Evolutionary conservation across 2,797 vertebrate species (phyloP).

Genomic region (Chromobotia macracanthus): DNA sequence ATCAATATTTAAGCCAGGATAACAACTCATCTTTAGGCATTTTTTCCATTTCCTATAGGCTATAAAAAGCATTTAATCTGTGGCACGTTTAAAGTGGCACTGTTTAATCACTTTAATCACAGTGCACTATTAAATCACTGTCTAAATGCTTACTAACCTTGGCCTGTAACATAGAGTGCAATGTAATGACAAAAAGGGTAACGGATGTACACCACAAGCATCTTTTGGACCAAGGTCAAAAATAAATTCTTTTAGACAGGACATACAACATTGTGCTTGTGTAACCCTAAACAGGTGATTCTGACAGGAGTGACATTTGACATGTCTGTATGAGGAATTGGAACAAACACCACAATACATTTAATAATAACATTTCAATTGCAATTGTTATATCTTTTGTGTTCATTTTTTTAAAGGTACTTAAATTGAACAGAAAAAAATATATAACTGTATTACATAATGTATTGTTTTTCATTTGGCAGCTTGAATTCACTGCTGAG

Average conservation of each 20-base stretch:
- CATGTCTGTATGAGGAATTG: neutral
- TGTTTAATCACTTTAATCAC: no score
- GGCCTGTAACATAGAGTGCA: neutral
- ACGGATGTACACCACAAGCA: conserved; percentile 38
- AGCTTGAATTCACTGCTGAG: conserved; percentile 82
- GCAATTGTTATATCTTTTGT: neutral
- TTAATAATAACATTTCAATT: conserved; percentile 7
- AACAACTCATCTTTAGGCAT: neutral
- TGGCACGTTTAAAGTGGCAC: conserved; percentile 7
- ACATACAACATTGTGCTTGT: conserved; percentile 41
- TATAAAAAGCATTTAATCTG: neutral
- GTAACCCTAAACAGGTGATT: conserved; percentile 63
- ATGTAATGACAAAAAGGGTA: conserved; percentile 17
- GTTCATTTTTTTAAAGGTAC: neutral
- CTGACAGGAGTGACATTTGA: conserved; percentile 4
- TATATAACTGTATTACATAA: conserved; percentile 4
- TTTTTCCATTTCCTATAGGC: neutral
- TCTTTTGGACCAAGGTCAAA: conserved; percentile 66
- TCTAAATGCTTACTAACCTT: neutral
- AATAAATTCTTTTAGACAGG: conserved; percentile 49
- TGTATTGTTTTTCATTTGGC: conserved; percentile 56
- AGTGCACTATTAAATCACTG: neutral
- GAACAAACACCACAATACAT: neutral
- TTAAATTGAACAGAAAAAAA: neutral
- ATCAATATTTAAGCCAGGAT: neutral